These are phyloP conservation scores for Myotis daubentonii DNA, from an alignment of 2,797 vertebrate genomes.

Conservation along the genomic window DNA sequence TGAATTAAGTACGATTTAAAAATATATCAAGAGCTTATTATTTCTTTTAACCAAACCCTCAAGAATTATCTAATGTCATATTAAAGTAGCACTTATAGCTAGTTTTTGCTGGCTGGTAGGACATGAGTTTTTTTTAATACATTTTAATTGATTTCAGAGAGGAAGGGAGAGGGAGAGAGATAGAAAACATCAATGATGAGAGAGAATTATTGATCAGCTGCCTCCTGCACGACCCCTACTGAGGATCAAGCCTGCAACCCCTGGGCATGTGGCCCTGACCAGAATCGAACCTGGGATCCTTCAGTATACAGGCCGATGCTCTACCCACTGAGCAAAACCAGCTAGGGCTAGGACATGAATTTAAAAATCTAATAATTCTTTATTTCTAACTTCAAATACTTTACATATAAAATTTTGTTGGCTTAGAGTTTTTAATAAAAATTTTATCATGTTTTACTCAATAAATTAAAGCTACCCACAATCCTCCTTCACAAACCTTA, in stretches of 20 bases:
- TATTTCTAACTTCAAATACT: slow-evolving; percentile 63
- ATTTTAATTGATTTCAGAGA: neutral
- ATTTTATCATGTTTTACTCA: neutral
- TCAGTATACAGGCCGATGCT: too few relatives aligned
- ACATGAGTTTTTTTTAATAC: neutral
- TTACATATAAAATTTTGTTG: slow-evolving; percentile 47
- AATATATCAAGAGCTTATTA: slow-evolving; percentile 39
- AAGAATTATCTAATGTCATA: slow-evolving; percentile 21
- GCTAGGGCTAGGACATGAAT: neutral
- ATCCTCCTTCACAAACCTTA: slow-evolving; percentile 43
- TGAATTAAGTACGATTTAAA: slow-evolving; percentile 47
- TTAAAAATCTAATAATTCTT: neutral
- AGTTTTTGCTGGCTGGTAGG: slow-evolving; percentile 13
- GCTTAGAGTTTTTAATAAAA: slow-evolving; percentile 40
- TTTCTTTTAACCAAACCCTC: slow-evolving; percentile 48
- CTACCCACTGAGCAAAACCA: neutral
- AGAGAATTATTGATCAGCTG: too few relatives aligned
- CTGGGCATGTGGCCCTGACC: too few relatives aligned
- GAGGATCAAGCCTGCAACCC: too few relatives aligned
- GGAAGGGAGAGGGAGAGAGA: too few relatives aligned
- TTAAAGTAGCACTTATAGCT: slow-evolving; percentile 16
- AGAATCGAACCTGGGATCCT: too few relatives aligned
- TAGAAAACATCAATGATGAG: too few relatives aligned
- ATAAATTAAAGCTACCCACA: slow-evolving; percentile 52
- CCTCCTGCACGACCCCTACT: too few relatives aligned